Evolutionary conservation across 2,888 invertebrate genomes (phyloP).

Genomic region (Leucozona laternaria): DNA sequence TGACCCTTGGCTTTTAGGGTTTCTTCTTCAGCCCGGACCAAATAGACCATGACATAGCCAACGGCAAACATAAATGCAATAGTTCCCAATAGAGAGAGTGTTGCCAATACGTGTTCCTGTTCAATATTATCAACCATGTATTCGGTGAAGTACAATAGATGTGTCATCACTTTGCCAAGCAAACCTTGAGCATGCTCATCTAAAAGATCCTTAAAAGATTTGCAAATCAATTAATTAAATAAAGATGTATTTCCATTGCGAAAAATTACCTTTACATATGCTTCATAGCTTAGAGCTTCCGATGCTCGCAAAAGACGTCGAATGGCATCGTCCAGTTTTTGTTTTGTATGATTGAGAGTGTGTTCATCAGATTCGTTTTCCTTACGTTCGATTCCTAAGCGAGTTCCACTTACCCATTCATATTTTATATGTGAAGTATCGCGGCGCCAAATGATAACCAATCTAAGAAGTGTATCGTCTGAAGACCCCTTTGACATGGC

Average conservation of each 20-base stretch:
- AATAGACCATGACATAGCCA: constrained; percentile 93
- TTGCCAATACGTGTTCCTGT: constrained; percentile 91
- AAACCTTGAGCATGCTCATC: constrained; percentile 92
- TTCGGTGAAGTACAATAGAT: constrained; percentile 88
- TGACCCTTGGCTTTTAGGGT: constrained; percentile 81
- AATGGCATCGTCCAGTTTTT: constrained; percentile 89
- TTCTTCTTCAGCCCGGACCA: constrained; percentile 86
- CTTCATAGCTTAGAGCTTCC: constrained; percentile 91
- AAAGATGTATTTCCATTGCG: neutral
- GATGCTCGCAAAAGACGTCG: constrained; percentile 89
- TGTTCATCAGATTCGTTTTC: constrained; percentile 83
- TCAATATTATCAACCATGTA: constrained; percentile 89
- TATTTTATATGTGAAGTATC: constrained; percentile 94
- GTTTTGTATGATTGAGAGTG: constrained; percentile 88
- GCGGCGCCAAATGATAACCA: constrained; percentile 95
- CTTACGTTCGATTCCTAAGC: constrained; percentile 80
- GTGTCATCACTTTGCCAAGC: constrained; percentile 88
- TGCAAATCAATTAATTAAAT: neutral
- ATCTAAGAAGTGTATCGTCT: constrained; percentile 88
- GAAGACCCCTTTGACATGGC: constrained; percentile 85
- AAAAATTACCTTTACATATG: constrained; percentile 88
- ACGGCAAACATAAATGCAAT: constrained; percentile 90
- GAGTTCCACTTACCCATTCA: constrained; percentile 89
- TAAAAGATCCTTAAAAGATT: constrained; percentile 86
- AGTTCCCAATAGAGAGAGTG: constrained; percentile 90